Base-by-base conservation (phyloP, 35 echinoderm and acorn worm genomes). In the Acanthaster planci region DNA sequence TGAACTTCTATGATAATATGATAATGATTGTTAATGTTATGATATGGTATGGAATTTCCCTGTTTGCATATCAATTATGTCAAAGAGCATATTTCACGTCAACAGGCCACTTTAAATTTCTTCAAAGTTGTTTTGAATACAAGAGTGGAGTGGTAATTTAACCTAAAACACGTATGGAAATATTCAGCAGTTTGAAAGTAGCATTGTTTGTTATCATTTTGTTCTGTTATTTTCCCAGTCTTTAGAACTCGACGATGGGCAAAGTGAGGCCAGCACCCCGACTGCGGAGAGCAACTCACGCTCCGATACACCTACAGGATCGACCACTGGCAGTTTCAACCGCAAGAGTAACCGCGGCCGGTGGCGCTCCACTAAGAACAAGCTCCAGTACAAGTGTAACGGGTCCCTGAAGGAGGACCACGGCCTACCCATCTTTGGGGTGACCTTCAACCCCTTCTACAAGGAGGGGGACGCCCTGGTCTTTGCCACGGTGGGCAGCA, bases 401-500 rank as follows among this genome's bases (percentile, higher is more conserved):
- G 86, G 82, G 60, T 82, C 68, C 77, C 42, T 97, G 9, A 97
- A 97, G 76, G 95, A 97, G 87, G 95, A 97, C 42, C 95, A 97
- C 67, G 91, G 91, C 26, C 95, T 88, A 53, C 95, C 95, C n/a
- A 90, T 97, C 82, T 97, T 97, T 88, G 95, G 95, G 53, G 91
- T 97, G 18, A 89, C 84, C 40, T 93, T 97, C 47, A 93, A 93
- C 40, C 84, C 87, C 7, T 87, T 79, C 76, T 78, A 76, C 30
- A 93, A 97, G 67, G 91, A 93, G 75, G 90, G 91, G 21, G 95
- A 97, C 64, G 52, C 76, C 0, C 79, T 87, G 27, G 85, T 92
- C 34, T 97, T 97, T 77, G 92, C 91, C 23, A 86, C 87, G 58
- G 95, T 86, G 12, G 95, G 95, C 15, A 97, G 95, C 40, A 97